A percentile compares a stretch with the other conserved stretches of the same genome.
Conservation (phyloP, 2,113 vertebrate species). For the Physeter macrocephalus region DNA sequence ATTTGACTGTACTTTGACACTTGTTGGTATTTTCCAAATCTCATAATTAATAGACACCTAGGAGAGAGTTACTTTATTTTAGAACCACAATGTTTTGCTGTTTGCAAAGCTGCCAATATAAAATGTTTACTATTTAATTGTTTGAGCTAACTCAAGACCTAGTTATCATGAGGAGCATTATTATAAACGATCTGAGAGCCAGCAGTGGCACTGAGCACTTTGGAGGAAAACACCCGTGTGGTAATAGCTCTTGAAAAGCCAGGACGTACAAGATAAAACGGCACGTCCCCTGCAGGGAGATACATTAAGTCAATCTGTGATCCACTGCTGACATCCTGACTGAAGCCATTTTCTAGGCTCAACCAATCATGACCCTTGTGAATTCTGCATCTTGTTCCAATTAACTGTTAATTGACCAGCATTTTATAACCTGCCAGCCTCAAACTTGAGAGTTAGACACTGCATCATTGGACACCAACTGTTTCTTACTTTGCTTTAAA, state of each 20-base stretch:
- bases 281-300: background rate
- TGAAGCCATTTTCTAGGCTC: background rate
- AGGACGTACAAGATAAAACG: background rate
- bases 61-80: background rate
- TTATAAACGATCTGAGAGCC: background rate
- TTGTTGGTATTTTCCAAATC: background rate
- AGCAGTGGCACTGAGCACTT: background rate
- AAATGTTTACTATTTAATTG: background rate
- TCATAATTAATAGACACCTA: background rate
- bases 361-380: conserved; percentile 18
- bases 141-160: background rate
- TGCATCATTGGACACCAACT: background rate
- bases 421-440: background rate
- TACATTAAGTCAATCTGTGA: conserved; percentile 41
- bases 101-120: background rate
- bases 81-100: background rate
- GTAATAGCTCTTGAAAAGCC: background rate
- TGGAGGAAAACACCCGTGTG: background rate
- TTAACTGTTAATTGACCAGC: conserved; percentile 27
- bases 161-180: background rate
- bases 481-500: background rate
- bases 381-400: conserved; percentile 9
- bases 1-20: background rate
- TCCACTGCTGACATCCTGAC: conserved; percentile 46
- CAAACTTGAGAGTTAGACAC: background rate